A percentile compares a stretch with the other conserved stretches of the same genome.
These are phyloP conservation scores for Rhinogobius similis DNA, from an alignment of 2,113 vertebrate genomes.

Conservation along the genomic window DNA sequence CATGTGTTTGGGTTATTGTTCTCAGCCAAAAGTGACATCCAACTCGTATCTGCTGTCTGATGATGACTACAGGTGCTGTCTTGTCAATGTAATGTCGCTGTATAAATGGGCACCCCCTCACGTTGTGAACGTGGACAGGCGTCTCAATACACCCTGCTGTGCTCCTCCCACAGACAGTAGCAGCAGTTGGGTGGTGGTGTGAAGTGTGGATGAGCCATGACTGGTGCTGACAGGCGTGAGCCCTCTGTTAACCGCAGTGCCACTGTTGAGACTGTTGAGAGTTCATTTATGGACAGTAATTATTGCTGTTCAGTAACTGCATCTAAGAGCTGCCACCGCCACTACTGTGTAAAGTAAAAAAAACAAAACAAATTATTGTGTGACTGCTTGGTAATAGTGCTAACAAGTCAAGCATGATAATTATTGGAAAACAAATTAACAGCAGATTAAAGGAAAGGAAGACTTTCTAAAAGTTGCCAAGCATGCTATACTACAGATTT, in stretches of 20 bases:
- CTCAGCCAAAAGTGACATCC: not conserved
- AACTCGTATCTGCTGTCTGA: not conserved
- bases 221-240: constrained; percentile 42
- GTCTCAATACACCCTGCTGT: constrained; percentile 72
- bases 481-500: not conserved
- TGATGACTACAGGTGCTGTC: constrained; percentile 74
- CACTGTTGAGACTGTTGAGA: constrained; percentile 12
- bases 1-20: no score
- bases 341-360: constrained; percentile 23
- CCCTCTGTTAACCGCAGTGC: constrained; percentile 19
- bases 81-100: constrained; percentile 69
- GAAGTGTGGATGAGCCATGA: constrained; percentile 58
- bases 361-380: constrained; percentile 42
- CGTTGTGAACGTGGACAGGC: constrained; percentile 67
- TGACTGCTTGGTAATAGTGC: constrained; percentile 16
- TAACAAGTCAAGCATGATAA: constrained; percentile 5
- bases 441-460: not conserved
- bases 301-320: constrained; percentile 47
- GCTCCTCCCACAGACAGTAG: constrained; percentile 11
- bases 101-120: constrained; percentile 74
- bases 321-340: constrained; percentile 29
- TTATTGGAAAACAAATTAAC: constrained; percentile 4
- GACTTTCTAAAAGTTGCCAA: not conserved
- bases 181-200: constrained; percentile 22
- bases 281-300: constrained; percentile 60